A percentile compares a stretch with the other conserved stretches of the same genome.
phyloP scores from a whole-genome alignment of 2,113 vertebrate genomes.

The Micronisus gabar region DNA sequence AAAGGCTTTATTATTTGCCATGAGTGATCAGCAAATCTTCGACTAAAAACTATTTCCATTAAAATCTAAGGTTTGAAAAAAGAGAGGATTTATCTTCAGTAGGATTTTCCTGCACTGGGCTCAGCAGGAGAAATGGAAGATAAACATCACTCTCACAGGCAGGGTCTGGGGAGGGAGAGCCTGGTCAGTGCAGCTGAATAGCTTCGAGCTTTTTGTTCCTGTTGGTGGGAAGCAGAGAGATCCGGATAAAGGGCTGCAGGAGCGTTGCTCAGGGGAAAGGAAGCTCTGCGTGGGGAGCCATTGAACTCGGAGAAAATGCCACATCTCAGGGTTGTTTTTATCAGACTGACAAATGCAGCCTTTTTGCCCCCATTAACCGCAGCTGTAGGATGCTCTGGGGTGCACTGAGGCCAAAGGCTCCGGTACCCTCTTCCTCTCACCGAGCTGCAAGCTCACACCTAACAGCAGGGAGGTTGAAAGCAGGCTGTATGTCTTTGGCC shows the following conservation, averaged over 20 bases:
- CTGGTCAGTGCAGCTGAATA: background rate
- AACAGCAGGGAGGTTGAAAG: background rate
- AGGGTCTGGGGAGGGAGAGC: background rate
- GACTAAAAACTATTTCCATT: background rate
- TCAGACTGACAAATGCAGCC: background rate
- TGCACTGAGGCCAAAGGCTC: background rate
- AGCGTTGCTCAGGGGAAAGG: background rate
- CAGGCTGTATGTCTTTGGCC: background rate
- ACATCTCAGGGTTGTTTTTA: background rate
- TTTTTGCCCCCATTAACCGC: background rate
- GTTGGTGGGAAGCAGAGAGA: background rate
- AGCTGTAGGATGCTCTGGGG: background rate
- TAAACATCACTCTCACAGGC: background rate
- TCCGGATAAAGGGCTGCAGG: background rate
- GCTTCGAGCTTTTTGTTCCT: background rate
- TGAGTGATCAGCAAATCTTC: background rate
- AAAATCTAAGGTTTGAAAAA: background rate
- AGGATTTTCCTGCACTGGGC: background rate
- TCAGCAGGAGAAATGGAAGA: background rate
- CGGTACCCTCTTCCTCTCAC: background rate
- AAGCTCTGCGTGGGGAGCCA: background rate
- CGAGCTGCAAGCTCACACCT: background rate
- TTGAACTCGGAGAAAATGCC: fast-evolving
- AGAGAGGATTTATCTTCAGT: background rate
- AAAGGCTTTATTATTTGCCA: background rate